Evolutionary conservation across 2,113 vertebrate genomes (phyloP), one percentile per base, ranked within the genome.

Genomic region (Eretmochelys imbricata): DNA sequence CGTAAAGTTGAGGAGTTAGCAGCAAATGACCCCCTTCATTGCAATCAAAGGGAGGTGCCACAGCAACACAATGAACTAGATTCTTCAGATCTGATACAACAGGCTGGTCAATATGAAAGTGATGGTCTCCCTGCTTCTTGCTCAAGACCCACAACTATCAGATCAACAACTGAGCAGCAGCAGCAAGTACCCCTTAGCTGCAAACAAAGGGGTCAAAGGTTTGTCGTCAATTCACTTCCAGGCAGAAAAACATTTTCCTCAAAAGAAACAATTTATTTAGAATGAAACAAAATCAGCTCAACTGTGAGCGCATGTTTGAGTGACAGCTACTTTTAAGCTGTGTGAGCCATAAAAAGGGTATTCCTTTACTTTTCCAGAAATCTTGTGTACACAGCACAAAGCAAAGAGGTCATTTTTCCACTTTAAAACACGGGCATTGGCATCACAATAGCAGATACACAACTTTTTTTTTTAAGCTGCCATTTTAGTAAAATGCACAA

Each of bases 201-300:
- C 98, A 97, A 93, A 95, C 98, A 97, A 98, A 97, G 97, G 97
- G 98, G 98, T 98, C 98, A 99, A 98, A 98, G 98, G 98, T 98
- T 99, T 98, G 99, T 99, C 98, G 99, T 99, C 99, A 99, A 99
- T 99, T 99, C 98, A 99, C 98, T 99, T 99, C 99, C 99, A 99
- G 98, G 99, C 99, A 99, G 99, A 99, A 99, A 99, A 99, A 93
- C 96, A 98, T 98, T 98, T 99, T 99, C 99, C 99, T 99, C 99
- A 99, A 99, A 99, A 99, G 99, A 99, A 99, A 99, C 99, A 98
- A 99, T 99, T 99, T 99, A 99, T 99, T 99, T 98, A 99, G 98
- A 99, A 99, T 98, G 98, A 99, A 99, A 99, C 99, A 99, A 98
- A 99, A 98, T 99, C 99, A 99, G 99, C 99, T 99, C 98, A 97